Evolutionary conservation across 2,888 invertebrate species (phyloP), one percentile per base, ranked within the genome.

Genomic region (Ditylenchus weischeri): DNA sequence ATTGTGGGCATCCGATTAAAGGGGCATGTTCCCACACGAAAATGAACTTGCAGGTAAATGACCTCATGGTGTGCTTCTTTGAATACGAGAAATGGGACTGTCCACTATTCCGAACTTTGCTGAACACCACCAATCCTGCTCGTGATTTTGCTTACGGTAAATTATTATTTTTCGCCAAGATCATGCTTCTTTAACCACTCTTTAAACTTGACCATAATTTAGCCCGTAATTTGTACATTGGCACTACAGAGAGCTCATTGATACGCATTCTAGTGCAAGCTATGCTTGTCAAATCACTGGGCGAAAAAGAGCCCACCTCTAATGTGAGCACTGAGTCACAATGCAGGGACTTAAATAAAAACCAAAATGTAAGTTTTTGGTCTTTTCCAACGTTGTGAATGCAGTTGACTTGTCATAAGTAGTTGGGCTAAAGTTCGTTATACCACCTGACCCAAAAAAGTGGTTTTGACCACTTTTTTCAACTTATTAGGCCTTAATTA

Each of bases 211-310:
- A 13, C 13, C 15, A 10, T 43, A 43, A 66, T 66, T 66, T 66
- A 68, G 68, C 68, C 29, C 65, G 70, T 57, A 59, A 59, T 43
- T 62, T 71, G 29, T 71, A 50, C 47, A 61, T 71, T 62, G 71
- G 71, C 5, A 62, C 62, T 11, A 38, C 36, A 21, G 60, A 48
- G 29, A 38, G 47, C 18, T 66, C 72, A 18, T 29, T 58, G 19
- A 69, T 73, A 36, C 64, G 72, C 18, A 54, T 54, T 35, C 38
- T 73, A n/a, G 63, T 75, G 10, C 36, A 66, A 15, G 48, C 68
- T 18, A 51, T 74, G 21, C 61, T 76, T 13, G 65, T 76, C 29
- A 64, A 70, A 48, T 65, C 75, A 6, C 57, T 72, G 15, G 75
- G 74, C 29, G 65, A 70, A 15, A 74, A 73, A 7, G 48, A 66